Conservation (phyloP, 2,888 invertebrate genomes). For the Cephonodes hylas region DNA sequence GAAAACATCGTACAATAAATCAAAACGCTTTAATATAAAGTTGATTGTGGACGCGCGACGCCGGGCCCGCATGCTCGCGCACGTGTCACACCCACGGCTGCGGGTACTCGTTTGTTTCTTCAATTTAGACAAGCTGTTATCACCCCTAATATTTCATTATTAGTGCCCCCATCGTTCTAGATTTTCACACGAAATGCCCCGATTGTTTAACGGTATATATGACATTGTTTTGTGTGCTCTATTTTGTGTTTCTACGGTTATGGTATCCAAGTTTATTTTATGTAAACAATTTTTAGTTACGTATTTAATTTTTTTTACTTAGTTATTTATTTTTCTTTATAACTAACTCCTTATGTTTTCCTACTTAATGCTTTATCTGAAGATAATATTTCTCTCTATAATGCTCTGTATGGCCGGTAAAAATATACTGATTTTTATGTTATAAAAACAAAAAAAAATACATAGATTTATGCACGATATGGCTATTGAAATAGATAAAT, state of each 20-base stretch:
- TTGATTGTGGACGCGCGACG: slow-evolving; percentile 24
- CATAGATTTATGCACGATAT: too few relatives aligned
- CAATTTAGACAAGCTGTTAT: slow-evolving; percentile 41
- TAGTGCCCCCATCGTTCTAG: slow-evolving; percentile 66
- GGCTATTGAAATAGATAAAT: too few relatives aligned
- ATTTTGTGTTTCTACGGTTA: slow-evolving; percentile 1
- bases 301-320: too few relatives aligned
- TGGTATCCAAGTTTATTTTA: too few relatives aligned
- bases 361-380: too few relatives aligned
- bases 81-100: slow-evolving; percentile 21
- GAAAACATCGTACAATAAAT: slow-evolving; percentile 1
- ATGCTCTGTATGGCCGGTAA: too few relatives aligned
- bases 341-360: too few relatives aligned
- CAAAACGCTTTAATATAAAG: slow-evolving; percentile 27
- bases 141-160: slow-evolving; percentile 53
- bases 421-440: too few relatives aligned
- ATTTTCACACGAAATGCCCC: slow-evolving; percentile 60
- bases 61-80: slow-evolving; percentile 19
- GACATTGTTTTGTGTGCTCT: background rate
- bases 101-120: slow-evolving; percentile 21
- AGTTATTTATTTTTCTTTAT: too few relatives aligned
- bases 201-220: slow-evolving; percentile 28
- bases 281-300: too few relatives aligned
- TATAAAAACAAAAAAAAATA: too few relatives aligned
- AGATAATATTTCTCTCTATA: too few relatives aligned